A percentile compares a stretch with the other conserved stretches of the same genome.
These are phyloP conservation scores for Danaus plexippus DNA, from an alignment of 1,140 invertebrate species.

Conservation along the genomic window DNA sequence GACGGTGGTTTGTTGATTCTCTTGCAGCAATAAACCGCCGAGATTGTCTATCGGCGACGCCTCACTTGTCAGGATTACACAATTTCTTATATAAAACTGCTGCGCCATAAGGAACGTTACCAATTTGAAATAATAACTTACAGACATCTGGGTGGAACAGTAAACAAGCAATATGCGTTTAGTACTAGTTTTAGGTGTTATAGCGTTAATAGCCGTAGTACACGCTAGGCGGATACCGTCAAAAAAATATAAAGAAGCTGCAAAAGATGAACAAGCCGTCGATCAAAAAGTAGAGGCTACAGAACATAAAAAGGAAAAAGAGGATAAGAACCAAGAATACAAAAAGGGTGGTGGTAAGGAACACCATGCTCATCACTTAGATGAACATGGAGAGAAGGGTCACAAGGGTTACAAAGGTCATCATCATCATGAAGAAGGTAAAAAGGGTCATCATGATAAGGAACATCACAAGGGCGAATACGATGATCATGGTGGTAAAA, in stretches of 20 bases:
- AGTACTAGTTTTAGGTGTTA: slow-evolving; percentile 40
- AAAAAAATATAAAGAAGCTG: slow-evolving; percentile 30
- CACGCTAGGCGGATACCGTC: slow-evolving; percentile 40
- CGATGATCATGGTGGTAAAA: slow-evolving; percentile 79
- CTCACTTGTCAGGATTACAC: slow-evolving; percentile 54
- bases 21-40: slow-evolving; percentile 41
- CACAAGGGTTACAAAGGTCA: slow-evolving; percentile 78
- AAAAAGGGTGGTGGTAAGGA: slow-evolving; percentile 72
- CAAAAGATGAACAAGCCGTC: slow-evolving; percentile 14
- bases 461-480: slow-evolving; percentile 80
- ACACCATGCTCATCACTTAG: slow-evolving; percentile 64
- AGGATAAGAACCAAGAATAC: slow-evolving; percentile 68
- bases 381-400: slow-evolving; percentile 75
- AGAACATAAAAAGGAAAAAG: slow-evolving; percentile 74
- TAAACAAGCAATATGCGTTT: slow-evolving; percentile 41
- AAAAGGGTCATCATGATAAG: slow-evolving; percentile 82
- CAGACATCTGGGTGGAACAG: slow-evolving; percentile 24
- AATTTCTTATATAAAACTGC: slow-evolving; percentile 67
- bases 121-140: slow-evolving; percentile 49
- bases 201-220: slow-evolving; percentile 30
- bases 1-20: not conserved
- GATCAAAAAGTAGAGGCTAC: slow-evolving; percentile 69
- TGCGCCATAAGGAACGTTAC: slow-evolving; percentile 49
- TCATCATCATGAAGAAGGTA: slow-evolving; percentile 78
- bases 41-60: slow-evolving; percentile 41